These are phyloP conservation scores for Heptranchias perlo DNA, from an alignment of 2,113 vertebrate genomes.

Conservation along the genomic window DNA sequence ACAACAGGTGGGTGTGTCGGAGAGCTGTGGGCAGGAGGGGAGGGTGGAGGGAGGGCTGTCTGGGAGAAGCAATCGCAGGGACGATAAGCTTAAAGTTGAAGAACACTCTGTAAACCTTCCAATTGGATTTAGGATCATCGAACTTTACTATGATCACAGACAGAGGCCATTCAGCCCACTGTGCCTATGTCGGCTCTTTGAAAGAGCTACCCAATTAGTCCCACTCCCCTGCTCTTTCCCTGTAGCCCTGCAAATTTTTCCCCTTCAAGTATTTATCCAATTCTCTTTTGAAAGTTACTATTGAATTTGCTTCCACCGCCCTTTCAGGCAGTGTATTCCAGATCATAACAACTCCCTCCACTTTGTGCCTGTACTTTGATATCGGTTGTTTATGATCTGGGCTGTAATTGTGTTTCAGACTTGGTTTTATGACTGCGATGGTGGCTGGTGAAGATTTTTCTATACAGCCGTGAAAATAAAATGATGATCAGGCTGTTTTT, in stretches of 20 bases:
- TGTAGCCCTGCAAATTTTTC: too few relatives aligned
- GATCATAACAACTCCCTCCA: too few relatives aligned
- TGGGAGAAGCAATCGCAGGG: neutral
- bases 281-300: too few relatives aligned
- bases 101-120: neutral
- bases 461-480: neutral
- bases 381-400: neutral
- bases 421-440: neutral
- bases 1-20: conserved; percentile 45
- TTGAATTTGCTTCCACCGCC: too few relatives aligned
- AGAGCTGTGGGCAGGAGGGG: neutral
- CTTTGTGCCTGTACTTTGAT: neutral
- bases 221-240: too few relatives aligned
- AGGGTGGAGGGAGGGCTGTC: neutral
- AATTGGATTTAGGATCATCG: neutral
- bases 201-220: too few relatives aligned
- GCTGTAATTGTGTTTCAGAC: neutral
- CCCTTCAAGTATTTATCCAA: too few relatives aligned
- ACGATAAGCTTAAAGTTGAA: neutral
- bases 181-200: too few relatives aligned
- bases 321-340: too few relatives aligned
- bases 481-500: too few relatives aligned
- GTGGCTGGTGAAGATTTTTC: neutral
- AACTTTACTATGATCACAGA: neutral
- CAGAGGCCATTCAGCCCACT: neutral